Conservation (phyloP, 1,140 invertebrate species). For the Anthonomus grandis region DNA sequence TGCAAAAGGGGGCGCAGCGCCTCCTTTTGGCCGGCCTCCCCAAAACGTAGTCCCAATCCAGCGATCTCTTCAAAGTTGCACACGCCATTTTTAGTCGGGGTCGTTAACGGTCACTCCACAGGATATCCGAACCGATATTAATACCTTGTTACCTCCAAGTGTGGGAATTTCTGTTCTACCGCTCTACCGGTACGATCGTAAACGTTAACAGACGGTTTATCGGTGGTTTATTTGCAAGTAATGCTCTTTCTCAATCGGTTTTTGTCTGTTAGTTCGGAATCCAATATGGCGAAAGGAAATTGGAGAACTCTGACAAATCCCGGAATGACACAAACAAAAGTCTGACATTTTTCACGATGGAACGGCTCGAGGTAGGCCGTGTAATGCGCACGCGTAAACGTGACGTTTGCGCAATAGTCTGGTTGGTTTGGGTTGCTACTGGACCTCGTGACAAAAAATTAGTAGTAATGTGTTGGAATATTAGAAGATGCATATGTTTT, state of each 20-base stretch:
- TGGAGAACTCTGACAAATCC: conserved; percentile 24
- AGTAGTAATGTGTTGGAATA: too few relatives aligned
- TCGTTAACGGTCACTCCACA: conserved; percentile 38
- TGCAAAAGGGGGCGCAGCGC: conserved; percentile 80
- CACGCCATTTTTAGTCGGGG: conserved; percentile 82
- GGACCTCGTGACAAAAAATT: too few relatives aligned
- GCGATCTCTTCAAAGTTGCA: conserved; percentile 87
- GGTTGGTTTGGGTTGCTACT: too few relatives aligned
- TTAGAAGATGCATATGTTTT: too few relatives aligned
- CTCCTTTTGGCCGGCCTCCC: conserved; percentile 81
- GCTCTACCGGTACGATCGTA: neutral
- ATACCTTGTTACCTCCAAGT: neutral
- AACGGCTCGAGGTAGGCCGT: too few relatives aligned
- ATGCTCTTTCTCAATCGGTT: conserved; percentile 9
- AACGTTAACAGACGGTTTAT: neutral
- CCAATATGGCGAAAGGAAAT: conserved; percentile 39
- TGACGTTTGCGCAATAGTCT: too few relatives aligned
- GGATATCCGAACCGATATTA: conserved; percentile 27
- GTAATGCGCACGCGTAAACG: too few relatives aligned
- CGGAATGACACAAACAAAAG: too few relatives aligned
- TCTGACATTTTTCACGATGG: too few relatives aligned
- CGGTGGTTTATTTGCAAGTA: conserved; percentile 6
- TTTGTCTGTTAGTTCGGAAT: too few relatives aligned
- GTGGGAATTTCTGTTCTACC: neutral
- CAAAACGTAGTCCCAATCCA: conserved; percentile 89